These are phyloP conservation scores for Salpingus planirostris DNA, from an alignment of 2,888 invertebrate genomes.

Conservation along the genomic window DNA sequence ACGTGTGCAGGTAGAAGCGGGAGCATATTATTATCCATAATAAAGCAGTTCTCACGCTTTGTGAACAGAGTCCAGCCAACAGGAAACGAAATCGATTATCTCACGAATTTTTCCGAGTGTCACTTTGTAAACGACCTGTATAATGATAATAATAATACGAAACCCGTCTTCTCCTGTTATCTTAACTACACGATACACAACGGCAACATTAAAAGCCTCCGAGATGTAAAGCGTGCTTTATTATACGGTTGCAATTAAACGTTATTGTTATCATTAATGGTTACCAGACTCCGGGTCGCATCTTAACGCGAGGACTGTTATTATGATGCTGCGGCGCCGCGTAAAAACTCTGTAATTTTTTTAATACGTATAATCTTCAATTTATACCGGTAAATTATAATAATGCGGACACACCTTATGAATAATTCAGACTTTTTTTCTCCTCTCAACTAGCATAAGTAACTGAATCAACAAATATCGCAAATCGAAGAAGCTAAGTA, in stretches of 20 bases:
- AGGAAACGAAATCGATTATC: constrained; percentile 30
- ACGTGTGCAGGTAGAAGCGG: constrained; percentile 6
- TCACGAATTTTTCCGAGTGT: constrained; percentile 18
- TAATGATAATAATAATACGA: neutral
- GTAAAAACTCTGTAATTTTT: constrained; percentile 9
- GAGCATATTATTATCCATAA: constrained; percentile 9
- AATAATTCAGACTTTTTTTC: constrained; percentile 1
- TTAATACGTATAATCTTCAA: constrained; percentile 11
- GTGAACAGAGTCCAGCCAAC: too few species aligned
- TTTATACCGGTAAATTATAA: constrained; percentile 13
- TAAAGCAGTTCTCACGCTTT: constrained; percentile 15
- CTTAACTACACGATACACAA: neutral
- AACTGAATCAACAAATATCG: too few species aligned
- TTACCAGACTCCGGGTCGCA: neutral
- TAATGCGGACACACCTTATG: constrained; percentile 8
- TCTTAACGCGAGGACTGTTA: constrained; percentile 6
- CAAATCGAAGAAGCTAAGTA: too few species aligned
- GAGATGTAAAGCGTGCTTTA: constrained; percentile 8
- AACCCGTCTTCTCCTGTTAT: neutral
- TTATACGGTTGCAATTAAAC: constrained; percentile 12
- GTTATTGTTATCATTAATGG: constrained; percentile 11
- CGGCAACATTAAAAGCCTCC: neutral
- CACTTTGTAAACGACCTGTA: constrained; percentile 15
- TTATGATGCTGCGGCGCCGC: constrained; percentile 7
- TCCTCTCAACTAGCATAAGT: too few species aligned